Base-by-base conservation (phyloP, 2,888 invertebrate genomes). In the Nephrotoma guestfalica region DNA sequence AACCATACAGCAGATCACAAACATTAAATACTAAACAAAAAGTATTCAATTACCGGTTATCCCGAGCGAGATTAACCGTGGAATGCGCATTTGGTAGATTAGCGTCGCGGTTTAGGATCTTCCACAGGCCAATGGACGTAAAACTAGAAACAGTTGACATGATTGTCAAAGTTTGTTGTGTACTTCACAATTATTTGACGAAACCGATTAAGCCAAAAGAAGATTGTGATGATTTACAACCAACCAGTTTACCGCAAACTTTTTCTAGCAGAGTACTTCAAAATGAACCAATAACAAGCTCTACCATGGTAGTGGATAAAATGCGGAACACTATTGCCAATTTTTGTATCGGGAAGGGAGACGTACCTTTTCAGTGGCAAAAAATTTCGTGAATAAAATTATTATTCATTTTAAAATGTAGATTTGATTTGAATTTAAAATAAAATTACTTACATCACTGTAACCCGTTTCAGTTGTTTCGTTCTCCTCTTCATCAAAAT, bases 1-100 rank as follows among this genome's bases (percentile, higher is more conserved):
- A 87, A 86, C 88, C 87, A 13, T 88, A 87, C 86, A 86, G 47
- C 57, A 86, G 87, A 45, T 41, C 1, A 30, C 30, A 30, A 30
- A 30, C 30, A 30, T 30, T 30, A 30, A 30, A 30, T 30, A 30
- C 30, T 30, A 30, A 30, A 30, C 30, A 30, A 30, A 30, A 30
- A 30, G 30, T 30, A 30, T 30, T 30, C 30, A 43, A 86, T 51
- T 87, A 87, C 87, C 86, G 4, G 86, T 87, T 86, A 86, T 86
- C 13, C 86, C 86, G 51, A 85, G 87, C 88, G 87, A 86, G 86
- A 41, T 71, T 51, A 47, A 86, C 13, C 57, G 86, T 85, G 41
- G 85, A 86, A 41, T 40, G 41, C 57, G 71, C 86, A n/a, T 86
- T 86, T 57, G 86, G 57, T 40, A 57, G 30, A 86, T 42, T 86